A percentile compares a stretch with the other conserved stretches of the same genome.
These are phyloP conservation scores for Pseudolaguvia tuberculata DNA, from an alignment of 2,113 vertebrate genomes.

Conservation along the genomic window DNA sequence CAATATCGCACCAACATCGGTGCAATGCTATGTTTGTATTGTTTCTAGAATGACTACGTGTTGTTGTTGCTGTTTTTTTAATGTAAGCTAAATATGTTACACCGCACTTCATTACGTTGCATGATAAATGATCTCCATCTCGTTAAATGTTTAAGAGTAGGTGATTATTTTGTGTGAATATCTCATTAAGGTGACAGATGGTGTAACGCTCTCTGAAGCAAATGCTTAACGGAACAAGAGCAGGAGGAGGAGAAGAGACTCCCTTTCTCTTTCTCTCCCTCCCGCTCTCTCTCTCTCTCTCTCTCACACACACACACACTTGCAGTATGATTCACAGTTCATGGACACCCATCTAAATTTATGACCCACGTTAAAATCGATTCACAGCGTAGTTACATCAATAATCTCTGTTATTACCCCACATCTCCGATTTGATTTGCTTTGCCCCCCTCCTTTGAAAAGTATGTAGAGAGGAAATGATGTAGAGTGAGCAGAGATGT, in stretches of 20 bases:
- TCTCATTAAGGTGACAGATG: conserved; percentile 33
- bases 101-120: not conserved
- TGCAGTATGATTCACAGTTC: not conserved
- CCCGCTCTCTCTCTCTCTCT: not conserved
- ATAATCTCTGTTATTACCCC: conserved; percentile 11
- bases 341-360: conserved; percentile 13
- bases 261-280: not conserved
- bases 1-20: not conserved
- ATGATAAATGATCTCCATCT: not conserved
- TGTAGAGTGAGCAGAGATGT: not conserved
- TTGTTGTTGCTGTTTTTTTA: not conserved
- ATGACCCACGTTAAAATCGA: conserved; percentile 15
- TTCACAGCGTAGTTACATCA: conserved; percentile 5
- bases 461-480: conserved; percentile 1
- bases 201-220: not conserved
- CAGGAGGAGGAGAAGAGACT: not conserved
- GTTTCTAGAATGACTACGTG: too few relatives aligned
- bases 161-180: conserved; percentile 19
- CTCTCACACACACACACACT: not conserved
- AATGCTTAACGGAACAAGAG: not conserved
- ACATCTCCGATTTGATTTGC: conserved; percentile 20
- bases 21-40: too few relatives aligned
- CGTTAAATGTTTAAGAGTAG: not conserved
- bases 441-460: not conserved
- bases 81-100: not conserved